Evolutionary conservation across 2,888 invertebrate species (phyloP).

Genomic region (Sisyra nigra): DNA sequence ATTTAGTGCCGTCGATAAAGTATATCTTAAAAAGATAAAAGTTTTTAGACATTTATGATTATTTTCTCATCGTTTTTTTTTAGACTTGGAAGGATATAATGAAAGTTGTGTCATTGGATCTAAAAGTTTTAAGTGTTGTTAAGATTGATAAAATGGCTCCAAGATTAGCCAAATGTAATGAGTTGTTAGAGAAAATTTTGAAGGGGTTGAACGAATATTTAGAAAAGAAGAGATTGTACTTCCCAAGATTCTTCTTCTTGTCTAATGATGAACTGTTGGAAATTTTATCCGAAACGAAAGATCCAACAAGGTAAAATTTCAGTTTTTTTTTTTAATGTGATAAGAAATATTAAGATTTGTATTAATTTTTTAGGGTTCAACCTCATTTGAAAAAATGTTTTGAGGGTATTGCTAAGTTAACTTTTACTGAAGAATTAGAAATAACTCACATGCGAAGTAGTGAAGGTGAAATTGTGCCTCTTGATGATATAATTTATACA

Average conservation of each 20-base stretch:
- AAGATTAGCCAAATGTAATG: constrained; percentile 73
- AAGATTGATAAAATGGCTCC: constrained; percentile 88
- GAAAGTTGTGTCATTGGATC: constrained; percentile 62
- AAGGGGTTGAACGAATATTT: constrained; percentile 86
- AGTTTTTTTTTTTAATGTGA: neutral
- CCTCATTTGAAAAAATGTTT: constrained; percentile 94
- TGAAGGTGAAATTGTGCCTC: constrained; percentile 63
- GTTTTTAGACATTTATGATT: neutral
- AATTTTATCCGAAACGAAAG: constrained; percentile 92
- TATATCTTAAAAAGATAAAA: constrained; percentile 17
- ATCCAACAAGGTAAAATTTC: constrained; percentile 59
- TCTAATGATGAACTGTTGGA: constrained; percentile 92
- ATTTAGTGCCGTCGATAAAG: constrained; percentile 90
- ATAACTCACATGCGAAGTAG: constrained; percentile 80
- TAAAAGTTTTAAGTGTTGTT: constrained; percentile 69
- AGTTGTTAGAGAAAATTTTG: constrained; percentile 76
- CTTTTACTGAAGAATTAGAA: constrained; percentile 75
- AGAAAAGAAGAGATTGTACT: constrained; percentile 87
- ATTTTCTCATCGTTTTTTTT: constrained; percentile 11
- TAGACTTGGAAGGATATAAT: constrained; percentile 91
- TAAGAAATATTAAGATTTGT: neutral
- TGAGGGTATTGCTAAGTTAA: constrained; percentile 79
- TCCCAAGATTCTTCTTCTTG: constrained; percentile 92
- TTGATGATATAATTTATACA: constrained; percentile 70
- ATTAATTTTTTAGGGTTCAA: constrained; percentile 59